These are phyloP conservation scores for Serranus cabrilla DNA, from an alignment of 2,797 vertebrate species.

Conservation along the genomic window DNA sequence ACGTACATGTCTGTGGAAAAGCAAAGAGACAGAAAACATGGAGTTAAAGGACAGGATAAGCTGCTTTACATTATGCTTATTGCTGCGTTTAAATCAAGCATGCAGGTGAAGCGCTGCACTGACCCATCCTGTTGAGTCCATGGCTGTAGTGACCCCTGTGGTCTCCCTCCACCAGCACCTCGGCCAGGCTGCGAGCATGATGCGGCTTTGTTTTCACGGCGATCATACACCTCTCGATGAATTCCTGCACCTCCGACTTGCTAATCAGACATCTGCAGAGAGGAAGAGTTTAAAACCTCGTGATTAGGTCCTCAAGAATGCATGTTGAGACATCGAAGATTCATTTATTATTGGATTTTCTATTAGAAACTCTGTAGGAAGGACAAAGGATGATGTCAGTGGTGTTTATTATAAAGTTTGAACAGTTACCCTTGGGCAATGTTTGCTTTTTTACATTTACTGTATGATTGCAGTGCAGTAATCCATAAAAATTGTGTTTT, in stretches of 20 bases:
- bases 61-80: background rate
- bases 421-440: background rate
- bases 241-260: constrained; percentile 75
- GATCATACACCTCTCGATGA: constrained; percentile 84
- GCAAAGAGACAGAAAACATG: background rate
- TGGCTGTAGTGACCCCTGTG: constrained; percentile 87
- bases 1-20: constrained; percentile 83
- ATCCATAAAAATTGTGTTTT: background rate
- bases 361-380: background rate
- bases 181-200: constrained; percentile 83
- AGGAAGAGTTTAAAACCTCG: background rate
- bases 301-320: background rate
- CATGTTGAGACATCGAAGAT: background rate
- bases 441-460: background rate
- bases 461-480: background rate
- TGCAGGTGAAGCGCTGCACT: constrained; percentile 31
- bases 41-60: background rate
- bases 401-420: background rate
- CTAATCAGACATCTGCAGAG: constrained; percentile 81
- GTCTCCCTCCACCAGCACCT: constrained; percentile 87
- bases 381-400: background rate
- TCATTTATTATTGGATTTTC: background rate
- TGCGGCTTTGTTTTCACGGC: constrained; percentile 78
- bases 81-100: background rate
- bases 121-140: constrained; percentile 87